A percentile compares a stretch with the other conserved stretches of the same genome.
Conservation (phyloP, 2,113 vertebrate species). For the Amblyopsis rosae region DNA sequence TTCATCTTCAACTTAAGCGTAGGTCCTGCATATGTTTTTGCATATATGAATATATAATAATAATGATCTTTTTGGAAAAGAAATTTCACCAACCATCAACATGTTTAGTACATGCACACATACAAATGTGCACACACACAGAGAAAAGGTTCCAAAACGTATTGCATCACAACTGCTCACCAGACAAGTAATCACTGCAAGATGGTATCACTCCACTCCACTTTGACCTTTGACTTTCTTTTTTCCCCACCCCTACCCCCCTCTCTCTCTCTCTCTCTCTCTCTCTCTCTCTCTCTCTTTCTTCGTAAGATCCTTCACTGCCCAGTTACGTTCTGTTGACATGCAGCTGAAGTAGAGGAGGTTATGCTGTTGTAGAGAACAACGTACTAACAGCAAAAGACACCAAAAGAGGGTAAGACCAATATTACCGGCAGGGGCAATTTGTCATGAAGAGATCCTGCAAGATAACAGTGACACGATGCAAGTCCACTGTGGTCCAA, state of each 20-base stretch:
- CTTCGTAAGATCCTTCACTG: not conserved
- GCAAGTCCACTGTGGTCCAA: conserved; percentile 18
- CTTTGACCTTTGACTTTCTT: conserved; percentile 60
- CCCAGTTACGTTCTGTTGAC: no score
- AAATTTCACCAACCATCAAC: no score
- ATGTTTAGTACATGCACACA: not conserved
- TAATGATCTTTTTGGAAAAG: no score
- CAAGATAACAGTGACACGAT: conserved; percentile 15
- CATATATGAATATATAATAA: no score
- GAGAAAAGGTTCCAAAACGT: conserved; percentile 18
- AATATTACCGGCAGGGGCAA: conserved; percentile 22
- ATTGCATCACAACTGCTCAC: conserved; percentile 39
- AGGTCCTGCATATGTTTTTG: no score
- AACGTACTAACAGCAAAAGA: not conserved
- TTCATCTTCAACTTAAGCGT: no score
- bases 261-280: not conserved
- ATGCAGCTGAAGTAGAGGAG: conserved; percentile 1
- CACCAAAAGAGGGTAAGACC: conserved; percentile 40
- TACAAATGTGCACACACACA: not conserved
- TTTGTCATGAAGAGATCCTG: conserved; percentile 19
- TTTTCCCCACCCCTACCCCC: not conserved
- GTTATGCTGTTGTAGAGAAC: conserved; percentile 12
- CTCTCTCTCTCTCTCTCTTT: not conserved
- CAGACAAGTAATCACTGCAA: conserved; percentile 63
- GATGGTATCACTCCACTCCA: conserved; percentile 49